phyloP scores from a whole-genome alignment of 2,888 invertebrate genomes.

The Lordiphosa andalusiaca region DNA sequence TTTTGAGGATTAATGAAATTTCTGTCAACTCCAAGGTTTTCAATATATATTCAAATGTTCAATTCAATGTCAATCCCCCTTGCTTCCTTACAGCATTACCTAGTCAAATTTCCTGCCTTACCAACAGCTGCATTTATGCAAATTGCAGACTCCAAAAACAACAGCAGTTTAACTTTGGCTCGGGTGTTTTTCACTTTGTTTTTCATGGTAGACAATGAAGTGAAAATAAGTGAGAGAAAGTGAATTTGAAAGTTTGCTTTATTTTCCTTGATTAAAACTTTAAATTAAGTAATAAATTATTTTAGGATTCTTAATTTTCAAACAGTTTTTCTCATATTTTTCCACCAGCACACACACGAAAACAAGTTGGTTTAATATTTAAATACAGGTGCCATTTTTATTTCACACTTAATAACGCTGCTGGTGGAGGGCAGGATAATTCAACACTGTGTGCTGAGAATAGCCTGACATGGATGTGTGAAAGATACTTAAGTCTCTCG shows the following conservation, averaged over 20 bases:
- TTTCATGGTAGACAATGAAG: conserved; percentile 33
- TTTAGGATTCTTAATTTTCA: no score
- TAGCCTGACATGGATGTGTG: no score
- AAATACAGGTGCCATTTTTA: no score
- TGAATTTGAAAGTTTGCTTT: conserved; percentile 9
- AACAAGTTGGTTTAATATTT: no score
- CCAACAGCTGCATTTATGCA: conserved; percentile 28
- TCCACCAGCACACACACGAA: no score
- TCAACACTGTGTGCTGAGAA: no score
- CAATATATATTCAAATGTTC: conserved; percentile 17
- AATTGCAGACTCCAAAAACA: conserved; percentile 25
- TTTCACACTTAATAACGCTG: no score
- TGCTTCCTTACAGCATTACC: no score
- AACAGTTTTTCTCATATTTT: no score
- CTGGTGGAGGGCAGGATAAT: no score
- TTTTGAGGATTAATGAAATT: conserved; percentile 9
- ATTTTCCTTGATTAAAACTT: background rate
- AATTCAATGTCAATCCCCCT: background rate
- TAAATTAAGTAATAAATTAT: background rate
- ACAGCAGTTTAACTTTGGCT: background rate
- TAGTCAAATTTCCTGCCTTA: background rate
- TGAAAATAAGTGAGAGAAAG: background rate
- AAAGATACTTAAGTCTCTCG: no score
- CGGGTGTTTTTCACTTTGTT: conserved; percentile 41
- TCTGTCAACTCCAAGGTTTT: conserved; percentile 9